Base-by-base conservation (phyloP, 2,888 invertebrate species). In the Halictus quadricinctus region DNA sequence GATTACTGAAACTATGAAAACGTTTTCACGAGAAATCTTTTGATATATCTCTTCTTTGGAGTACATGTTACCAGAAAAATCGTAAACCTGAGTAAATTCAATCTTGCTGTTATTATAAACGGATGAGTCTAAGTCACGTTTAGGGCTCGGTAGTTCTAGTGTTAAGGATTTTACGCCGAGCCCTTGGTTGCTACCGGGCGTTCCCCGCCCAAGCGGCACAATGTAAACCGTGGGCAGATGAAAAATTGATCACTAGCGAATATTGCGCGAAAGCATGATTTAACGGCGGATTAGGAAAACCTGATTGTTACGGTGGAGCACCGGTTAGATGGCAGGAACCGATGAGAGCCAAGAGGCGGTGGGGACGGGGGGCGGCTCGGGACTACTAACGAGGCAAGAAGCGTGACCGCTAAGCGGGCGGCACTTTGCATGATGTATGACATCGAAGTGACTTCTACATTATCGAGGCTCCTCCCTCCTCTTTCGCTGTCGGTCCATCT, bases 401-500 rank as follows among this genome's bases (percentile, higher is more conserved):
- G 64, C 64, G 29, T 15, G 64, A 64, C 64, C 64, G 13, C 64
- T 64, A 64, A 64, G 15, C 64, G 64, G 29, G 29, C 15, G 64
- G 29, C 64, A 64, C 64, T 64, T 64, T 64, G 64, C 64, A 64
- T 64, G 64, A 64, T 64, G 64, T 64, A 64, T 64, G 64, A 64
- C 64, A 64, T 64, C 64, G 64, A 64, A 64, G 64, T 64, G 64
- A 64, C 64, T 64, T 29, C 64, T 29, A 64, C 64, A 64, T 88
- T 85, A 86, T 85, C 88, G 81, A 72, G 72, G 12, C 66, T 69
- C 18, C 21, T 54, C 29, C 29, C 29, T 12, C 29, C 70, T 69
- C 66, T 25, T 54, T 76, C 73, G 36, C 41, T 29, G 36, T n/a
- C 18, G 58, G 8, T n/a, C 5, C 29, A 70, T n/a, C 69, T 70